Evolutionary conservation across 2,797 vertebrate species (phyloP), one percentile per base, ranked within the genome.

Genomic region (Poliocrania exsul): DNA sequence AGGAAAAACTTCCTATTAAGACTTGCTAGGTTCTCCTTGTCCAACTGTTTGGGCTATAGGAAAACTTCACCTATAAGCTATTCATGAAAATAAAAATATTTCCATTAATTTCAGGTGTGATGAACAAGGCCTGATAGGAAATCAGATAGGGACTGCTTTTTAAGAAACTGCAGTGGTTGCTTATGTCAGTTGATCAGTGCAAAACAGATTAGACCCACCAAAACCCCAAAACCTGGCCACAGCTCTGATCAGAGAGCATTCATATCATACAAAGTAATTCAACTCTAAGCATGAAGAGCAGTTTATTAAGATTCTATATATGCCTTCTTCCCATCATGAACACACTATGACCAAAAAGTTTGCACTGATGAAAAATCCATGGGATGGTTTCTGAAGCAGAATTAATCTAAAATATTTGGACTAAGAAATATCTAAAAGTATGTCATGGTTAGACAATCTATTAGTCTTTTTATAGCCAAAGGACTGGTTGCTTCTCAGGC

Each of bases 401-500:
- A 58, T 44, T 54, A 70, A 47, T 66, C 15, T 51, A 38, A 92
- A 85, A 60, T 80, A 86, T 44, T 85, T 58, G 15, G n/a, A 77
- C n/a, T 6, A 28, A 90, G 40, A 80, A 87, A 57, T 82, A 79
- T 20, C 47, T 50, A 7, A 40, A 71, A 90, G 15, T 35, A 73
- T 21, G 16, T 67, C 60, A 60, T 21, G 3, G 11, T 70, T 69
- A 53, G 25, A 35, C 40, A 80, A 44, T 6, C 8, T 62, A 47
- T 40, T 58, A 62, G 23, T 56, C n/a, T 83, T 90, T 86, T 81
- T 44, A 77, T 25, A 80, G 33, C 6, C 7, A 93, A 66, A 88
- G 28, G 18, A 82, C 24, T 54, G 16, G 21, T 35, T 86, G 8
- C 13, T 85, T 75, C 46, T 61, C 75, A 50, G 16, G 13, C 38